Conservation (phyloP, 2,888 invertebrate genomes). For the Drosophila prostipennis region DNA sequence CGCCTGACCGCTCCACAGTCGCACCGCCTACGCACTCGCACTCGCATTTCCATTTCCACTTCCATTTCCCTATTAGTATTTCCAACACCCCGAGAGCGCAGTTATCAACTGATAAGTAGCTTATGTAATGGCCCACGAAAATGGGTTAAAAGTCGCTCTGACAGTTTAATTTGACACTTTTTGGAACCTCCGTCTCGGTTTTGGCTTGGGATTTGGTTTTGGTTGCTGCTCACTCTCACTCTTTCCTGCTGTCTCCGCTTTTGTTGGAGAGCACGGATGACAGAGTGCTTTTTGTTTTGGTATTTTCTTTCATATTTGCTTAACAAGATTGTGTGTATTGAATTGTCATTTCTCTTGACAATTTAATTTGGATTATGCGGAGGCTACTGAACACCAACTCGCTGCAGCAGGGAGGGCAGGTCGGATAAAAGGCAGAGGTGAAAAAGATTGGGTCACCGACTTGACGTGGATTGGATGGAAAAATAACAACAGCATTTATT, state of each 20-base stretch:
- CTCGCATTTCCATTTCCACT: constrained; percentile 30
- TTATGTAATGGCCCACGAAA: constrained; percentile 69
- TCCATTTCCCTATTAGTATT: constrained; percentile 64
- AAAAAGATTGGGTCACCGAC: constrained; percentile 22
- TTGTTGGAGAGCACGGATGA: constrained; percentile 53
- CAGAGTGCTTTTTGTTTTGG: constrained; percentile 68
- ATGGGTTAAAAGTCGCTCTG: constrained; percentile 75
- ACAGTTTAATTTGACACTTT: constrained; percentile 78
- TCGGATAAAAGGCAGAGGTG: constrained; percentile 20
- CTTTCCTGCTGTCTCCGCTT: constrained; percentile 7
- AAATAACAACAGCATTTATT: neutral
- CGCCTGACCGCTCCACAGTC: constrained; percentile 66
- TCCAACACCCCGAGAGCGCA: constrained; percentile 48
- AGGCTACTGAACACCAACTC: constrained; percentile 61
- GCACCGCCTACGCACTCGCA: constrained; percentile 65
- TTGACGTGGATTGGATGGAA: neutral
- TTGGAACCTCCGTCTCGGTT: constrained; percentile 30
- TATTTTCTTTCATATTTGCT: constrained; percentile 65
- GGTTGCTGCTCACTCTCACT: constrained; percentile 21
- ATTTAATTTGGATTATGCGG: constrained; percentile 77
- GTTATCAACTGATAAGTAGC: constrained; percentile 80
- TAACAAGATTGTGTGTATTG: constrained; percentile 76
- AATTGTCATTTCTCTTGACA: constrained; percentile 80
- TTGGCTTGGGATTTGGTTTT: neutral
- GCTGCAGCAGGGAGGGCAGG: constrained; percentile 15